Evolutionary conservation across 92 coral and sea anemone genomes (phyloP).

Genomic region (Blastomussa wellsi): DNA sequence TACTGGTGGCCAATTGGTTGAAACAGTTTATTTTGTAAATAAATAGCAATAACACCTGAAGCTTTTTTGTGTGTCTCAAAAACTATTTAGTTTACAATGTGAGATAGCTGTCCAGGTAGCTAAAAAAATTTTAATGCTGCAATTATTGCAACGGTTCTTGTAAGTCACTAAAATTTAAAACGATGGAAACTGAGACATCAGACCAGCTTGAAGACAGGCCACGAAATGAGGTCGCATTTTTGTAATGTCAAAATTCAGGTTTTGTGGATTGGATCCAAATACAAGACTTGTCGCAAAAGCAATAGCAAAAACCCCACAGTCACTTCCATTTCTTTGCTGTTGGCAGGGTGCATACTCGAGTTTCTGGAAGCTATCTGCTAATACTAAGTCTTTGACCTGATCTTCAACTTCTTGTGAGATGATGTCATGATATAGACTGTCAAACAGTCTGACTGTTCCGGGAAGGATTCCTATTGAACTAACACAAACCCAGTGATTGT

Average conservation of each 20-base stretch:
- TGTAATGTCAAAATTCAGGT: no score
- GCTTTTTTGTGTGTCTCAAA: slow-evolving; percentile 12
- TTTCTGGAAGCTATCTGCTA: slow-evolving; percentile 45
- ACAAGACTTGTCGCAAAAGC: no score
- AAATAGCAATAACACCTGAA: no score
- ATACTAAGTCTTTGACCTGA: slow-evolving; percentile 59
- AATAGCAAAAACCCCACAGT: no score
- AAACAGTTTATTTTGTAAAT: slow-evolving; percentile 38
- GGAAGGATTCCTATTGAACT: no score
- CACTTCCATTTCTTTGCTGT: slow-evolving; percentile 76
- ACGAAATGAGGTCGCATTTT: slow-evolving; percentile 78
- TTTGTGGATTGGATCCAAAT: no score
- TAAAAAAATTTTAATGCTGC: no score
- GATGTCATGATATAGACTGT: slow-evolving; percentile 69
- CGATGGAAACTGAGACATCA: slow-evolving; percentile 36
- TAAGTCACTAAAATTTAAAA: slow-evolving; percentile 25
- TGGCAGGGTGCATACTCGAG: slow-evolving; percentile 59
- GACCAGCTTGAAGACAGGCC: slow-evolving; percentile 63
- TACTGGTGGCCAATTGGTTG: no score
- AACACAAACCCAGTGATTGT: no score
- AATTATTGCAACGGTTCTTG: neutral
- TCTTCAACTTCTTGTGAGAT: slow-evolving; percentile 64
- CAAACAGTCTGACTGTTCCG: no score
- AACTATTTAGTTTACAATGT: slow-evolving; percentile 20
- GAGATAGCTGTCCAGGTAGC: no score